A percentile compares a stretch with the other conserved stretches of the same genome.
Evolutionary conservation across 2,888 invertebrate species (phyloP).

Genomic region (Drosophila mimica): DNA sequence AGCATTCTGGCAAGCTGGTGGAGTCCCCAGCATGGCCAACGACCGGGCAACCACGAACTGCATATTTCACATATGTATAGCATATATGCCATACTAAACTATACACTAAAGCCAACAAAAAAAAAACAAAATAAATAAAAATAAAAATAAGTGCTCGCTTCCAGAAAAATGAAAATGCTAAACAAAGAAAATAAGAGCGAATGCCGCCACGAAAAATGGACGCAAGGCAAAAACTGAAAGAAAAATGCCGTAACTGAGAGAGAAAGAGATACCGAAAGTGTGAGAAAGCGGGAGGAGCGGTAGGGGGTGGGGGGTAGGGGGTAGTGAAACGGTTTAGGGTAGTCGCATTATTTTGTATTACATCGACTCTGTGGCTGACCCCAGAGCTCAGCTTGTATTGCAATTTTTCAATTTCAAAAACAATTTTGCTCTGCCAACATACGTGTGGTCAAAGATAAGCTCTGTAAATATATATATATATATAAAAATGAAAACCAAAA

Average conservation of each 20-base stretch:
- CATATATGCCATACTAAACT: conserved; percentile 40
- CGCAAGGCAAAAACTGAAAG: conserved; percentile 65
- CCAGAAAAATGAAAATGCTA: conserved; percentile 75
- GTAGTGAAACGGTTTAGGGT: conserved; percentile 9
- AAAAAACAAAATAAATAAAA: too few relatives aligned
- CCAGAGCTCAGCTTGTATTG: conserved; percentile 77
- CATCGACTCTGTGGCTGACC: conserved; percentile 63
- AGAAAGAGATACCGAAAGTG: conserved; percentile 1
- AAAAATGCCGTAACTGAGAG: conserved; percentile 63
- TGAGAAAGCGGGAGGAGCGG: background rate
- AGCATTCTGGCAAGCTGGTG: conserved; percentile 42
- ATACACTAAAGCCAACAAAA: conserved; percentile 27
- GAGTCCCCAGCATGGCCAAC: conserved; percentile 15
- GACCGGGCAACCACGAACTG: conserved; percentile 30
- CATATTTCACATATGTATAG: conserved; percentile 50
- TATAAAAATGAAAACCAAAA: conserved; percentile 28
- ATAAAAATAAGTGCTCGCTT: conserved; percentile 36
- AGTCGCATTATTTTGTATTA: conserved; percentile 77
- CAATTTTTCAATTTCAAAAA: conserved; percentile 83
- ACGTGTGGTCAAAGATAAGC: conserved; percentile 83
- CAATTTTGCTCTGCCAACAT: conserved; percentile 82
- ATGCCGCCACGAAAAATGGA: conserved; percentile 57
- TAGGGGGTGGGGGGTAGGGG: background rate
- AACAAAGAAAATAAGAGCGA: conserved; percentile 79
- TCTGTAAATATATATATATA: conserved; percentile 77